A percentile compares a stretch with the other conserved stretches of the same genome.
Evolutionary conservation across 1,140 invertebrate species (phyloP).

Genomic region (Melipona quadrifasciata): DNA sequence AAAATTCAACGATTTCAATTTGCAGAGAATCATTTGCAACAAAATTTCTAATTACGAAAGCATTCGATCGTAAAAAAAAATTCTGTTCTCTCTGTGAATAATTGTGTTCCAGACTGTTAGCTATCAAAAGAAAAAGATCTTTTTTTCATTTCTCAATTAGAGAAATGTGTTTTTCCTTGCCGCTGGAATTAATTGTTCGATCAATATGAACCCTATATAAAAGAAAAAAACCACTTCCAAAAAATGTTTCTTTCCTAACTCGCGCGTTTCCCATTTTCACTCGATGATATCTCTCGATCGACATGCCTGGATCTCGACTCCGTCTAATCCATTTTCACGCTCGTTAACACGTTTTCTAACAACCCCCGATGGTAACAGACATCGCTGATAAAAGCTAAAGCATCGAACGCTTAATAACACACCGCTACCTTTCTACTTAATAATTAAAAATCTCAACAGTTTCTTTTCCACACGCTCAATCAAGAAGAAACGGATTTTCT

Average conservation of each 20-base stretch:
- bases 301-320: constrained; percentile 19
- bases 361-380: background rate
- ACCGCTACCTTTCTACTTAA: background rate
- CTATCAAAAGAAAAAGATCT: background rate
- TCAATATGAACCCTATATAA: background rate
- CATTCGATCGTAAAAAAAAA: background rate
- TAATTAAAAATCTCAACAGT: no score
- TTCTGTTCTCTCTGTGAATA: background rate
- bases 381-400: background rate
- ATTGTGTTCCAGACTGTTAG: background rate
- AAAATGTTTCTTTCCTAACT: background rate
- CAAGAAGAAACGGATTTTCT: no score
- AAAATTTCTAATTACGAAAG: background rate
- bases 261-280: constrained; percentile 15
- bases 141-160: background rate
- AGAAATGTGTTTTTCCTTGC: background rate
- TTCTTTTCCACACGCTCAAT: no score
- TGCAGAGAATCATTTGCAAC: background rate
- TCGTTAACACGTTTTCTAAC: background rate
- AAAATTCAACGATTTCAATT: background rate
- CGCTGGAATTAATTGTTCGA: constrained; percentile 18
- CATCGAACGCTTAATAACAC: background rate
- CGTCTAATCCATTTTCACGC: background rate
- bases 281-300: background rate
- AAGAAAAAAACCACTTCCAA: background rate